phyloP scores from a whole-genome alignment of 2,888 invertebrate genomes.

The Willowsia nigromaculata region DNA sequence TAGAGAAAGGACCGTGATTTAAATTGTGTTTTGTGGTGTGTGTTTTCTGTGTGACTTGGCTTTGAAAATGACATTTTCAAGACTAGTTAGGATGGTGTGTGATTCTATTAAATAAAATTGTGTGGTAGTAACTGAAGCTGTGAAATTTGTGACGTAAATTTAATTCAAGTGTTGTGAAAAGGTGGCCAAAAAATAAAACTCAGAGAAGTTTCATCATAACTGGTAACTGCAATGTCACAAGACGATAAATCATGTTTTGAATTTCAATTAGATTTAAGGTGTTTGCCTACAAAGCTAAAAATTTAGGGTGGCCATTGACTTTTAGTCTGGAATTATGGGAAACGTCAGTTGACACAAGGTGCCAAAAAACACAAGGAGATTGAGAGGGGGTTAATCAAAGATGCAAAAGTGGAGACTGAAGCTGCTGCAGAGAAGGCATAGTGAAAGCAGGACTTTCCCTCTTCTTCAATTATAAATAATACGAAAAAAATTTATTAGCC shows the following conservation, averaged over 20 bases:
- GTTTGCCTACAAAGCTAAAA: too few relatives aligned
- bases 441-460: not conserved
- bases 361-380: not conserved
- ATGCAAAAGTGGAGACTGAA: not conserved
- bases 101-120: not conserved
- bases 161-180: not conserved
- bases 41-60: not conserved
- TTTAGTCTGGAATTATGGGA: not conserved
- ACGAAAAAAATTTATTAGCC: too few relatives aligned
- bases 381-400: not conserved
- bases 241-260: too few relatives aligned
- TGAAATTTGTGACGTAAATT: too few relatives aligned
- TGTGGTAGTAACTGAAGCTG: not conserved
- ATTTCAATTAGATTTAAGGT: too few relatives aligned
- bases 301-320: not conserved
- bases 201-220: too few relatives aligned
- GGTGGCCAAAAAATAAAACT: too few relatives aligned
- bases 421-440: not conserved
- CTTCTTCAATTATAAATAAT: not conserved
- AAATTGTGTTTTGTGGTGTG: not conserved
- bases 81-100: not conserved
- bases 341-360: conserved; percentile 6
- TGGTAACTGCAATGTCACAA: too few relatives aligned
- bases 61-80: not conserved
- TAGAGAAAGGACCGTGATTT: not conserved